Base-by-base conservation (phyloP, 2,797 vertebrate species). In the Protosalanx chinensis region DNA sequence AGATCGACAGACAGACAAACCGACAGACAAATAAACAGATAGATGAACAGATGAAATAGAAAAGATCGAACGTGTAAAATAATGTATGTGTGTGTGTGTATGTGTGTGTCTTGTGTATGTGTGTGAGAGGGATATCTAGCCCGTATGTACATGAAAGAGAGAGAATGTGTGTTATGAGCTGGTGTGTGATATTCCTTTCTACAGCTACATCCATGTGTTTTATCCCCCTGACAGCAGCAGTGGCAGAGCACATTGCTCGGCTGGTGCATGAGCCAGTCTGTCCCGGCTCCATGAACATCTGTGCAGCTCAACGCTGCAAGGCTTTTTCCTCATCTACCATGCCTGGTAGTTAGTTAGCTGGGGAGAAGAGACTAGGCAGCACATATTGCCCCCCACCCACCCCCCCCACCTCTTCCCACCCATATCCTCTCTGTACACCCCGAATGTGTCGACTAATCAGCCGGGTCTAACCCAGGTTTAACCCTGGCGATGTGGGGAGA, bases 271-370 rank as follows among this genome's bases (percentile, higher is more conserved):
- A 20, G 56, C 10, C 53, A 57, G 67, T 20, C 67, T 69, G 67
- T 32, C 33, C 32, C 16, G 33, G n/a, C 88, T 89, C 79, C 68
- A 59, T 20, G 86, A 91, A 89, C 89, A 91, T 91, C 87, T 90
- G 89, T 80, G 84, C 23, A 88, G 87, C 51, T 56, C 51, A 16
- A 0, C 18, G 51, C 81, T 81, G 82, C 83, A 82, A 82, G 88
- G 89, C 88, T 72, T 88, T n/a, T 89, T 81, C 80, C 81, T 90
- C 84, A 87, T 87, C 81, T 78, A 77, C 87, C 88, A 82, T 88
- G 88, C 87, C 87, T 88, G 84, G 85, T 85, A 87, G 88, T 83
- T 88, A 90, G 81, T 82, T 87, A 75, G 81, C 83, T 87, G 73
- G 85, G 69, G 20, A 41, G 23, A 29, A 29, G 35, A 51, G 64